Percentiles rank a stretch among this genome's conserved stretches.
These are phyloP conservation scores for Saccostrea glomerata DNA, from an alignment of 1,140 invertebrate species.

Conservation along the genomic window DNA sequence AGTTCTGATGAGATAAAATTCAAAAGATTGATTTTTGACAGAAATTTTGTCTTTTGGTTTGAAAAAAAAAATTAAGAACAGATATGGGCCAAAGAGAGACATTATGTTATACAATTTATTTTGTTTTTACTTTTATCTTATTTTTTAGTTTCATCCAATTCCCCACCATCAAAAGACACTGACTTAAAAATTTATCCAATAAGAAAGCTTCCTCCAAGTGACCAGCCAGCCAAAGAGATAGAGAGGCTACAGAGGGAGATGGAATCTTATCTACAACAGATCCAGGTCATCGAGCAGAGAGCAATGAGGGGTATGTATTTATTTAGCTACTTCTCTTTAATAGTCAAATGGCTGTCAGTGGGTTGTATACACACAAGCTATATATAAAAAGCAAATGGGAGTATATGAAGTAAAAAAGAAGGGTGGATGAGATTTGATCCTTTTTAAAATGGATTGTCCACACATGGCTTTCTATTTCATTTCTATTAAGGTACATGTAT, in stretches of 20 bases:
- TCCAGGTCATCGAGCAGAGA: slow-evolving; percentile 67
- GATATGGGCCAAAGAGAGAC: no score
- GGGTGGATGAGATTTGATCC: no score
- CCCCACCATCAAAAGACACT: slow-evolving; percentile 71
- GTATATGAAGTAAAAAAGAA: no score
- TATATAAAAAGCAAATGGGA: no score
- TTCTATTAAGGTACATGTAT: no score
- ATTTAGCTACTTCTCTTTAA: neutral
- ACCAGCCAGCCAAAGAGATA: slow-evolving; percentile 66
- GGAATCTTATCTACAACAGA: slow-evolving; percentile 68
- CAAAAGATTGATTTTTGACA: neutral
- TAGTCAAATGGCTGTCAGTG: no score
- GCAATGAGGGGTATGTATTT: slow-evolving; percentile 64
- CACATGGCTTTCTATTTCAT: no score
- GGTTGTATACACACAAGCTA: neutral
- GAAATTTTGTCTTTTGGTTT: neutral
- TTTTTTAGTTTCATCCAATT: slow-evolving; percentile 63
- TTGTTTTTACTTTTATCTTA: neutral
- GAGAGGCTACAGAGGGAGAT: slow-evolving; percentile 69
- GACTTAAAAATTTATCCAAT: slow-evolving; percentile 63
- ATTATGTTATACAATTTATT: neutral
- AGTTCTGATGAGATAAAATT: neutral
- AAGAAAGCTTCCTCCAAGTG: slow-evolving; percentile 42
- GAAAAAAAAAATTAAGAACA: no score
- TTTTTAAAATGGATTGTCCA: no score